Evolutionary conservation across 2,113 vertebrate genomes (phyloP).

Genomic region (Nesogale talazaci): DNA sequence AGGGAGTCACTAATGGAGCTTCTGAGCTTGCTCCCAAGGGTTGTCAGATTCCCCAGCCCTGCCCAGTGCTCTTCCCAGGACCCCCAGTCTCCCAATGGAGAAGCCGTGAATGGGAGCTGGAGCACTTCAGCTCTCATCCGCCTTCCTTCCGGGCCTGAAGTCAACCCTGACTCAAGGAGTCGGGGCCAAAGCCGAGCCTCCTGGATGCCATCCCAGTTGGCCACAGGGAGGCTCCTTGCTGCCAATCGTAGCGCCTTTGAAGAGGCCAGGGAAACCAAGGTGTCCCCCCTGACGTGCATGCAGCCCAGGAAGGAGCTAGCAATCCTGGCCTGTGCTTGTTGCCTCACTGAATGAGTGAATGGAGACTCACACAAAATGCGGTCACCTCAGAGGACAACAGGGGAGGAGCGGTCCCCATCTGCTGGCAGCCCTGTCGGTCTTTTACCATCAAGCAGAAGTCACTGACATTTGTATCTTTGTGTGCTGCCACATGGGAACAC

Average conservation of each 20-base stretch:
- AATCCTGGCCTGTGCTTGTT: fast-evolving
- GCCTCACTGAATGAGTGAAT: not conserved
- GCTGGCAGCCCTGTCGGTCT: not conserved
- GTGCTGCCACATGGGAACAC: not conserved
- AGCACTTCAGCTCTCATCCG: no score
- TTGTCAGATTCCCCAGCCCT: not conserved
- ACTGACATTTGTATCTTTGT: not conserved
- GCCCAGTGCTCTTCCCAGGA: no score
- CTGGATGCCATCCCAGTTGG: slow-evolving; percentile 21
- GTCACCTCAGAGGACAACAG: slow-evolving; percentile 23
- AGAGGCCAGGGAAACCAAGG: not conserved
- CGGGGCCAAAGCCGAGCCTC: not conserved
- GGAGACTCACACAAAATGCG: not conserved
- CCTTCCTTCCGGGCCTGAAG: no score
- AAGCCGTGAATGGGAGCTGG: no score
- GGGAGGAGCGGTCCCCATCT: not conserved
- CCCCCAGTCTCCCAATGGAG: not conserved
- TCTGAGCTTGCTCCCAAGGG: not conserved
- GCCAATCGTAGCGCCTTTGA: not conserved
- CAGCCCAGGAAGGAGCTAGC: not conserved
- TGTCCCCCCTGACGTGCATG: not conserved
- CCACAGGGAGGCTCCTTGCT: not conserved
- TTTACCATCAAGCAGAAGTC: not conserved
- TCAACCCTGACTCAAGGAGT: not conserved
- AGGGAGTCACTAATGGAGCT: not conserved